Percentiles rank a stretch among this genome's conserved stretches.
Conservation (phyloP, 2,797 vertebrate genomes). For the Gypaetus barbatus region DNA sequence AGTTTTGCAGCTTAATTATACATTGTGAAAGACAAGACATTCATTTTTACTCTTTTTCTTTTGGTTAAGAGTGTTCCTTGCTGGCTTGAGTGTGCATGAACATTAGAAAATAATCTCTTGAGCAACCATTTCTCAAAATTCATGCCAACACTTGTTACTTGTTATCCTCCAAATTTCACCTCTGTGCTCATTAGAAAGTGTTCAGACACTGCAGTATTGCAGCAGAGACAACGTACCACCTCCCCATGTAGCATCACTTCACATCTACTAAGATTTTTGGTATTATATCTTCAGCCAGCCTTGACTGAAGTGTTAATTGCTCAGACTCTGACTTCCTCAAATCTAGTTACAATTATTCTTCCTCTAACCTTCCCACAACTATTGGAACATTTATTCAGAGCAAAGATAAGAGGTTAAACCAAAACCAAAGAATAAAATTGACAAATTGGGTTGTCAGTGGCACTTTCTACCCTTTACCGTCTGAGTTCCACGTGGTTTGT, state of each 20-base stretch:
- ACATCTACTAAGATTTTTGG: neutral
- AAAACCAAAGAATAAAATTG: neutral
- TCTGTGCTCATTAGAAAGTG: neutral
- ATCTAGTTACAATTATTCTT: neutral
- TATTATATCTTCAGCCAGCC: neutral
- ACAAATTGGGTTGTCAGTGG: neutral
- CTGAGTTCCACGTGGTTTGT: neutral
- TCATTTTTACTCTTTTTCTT: neutral
- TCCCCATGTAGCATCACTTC: neutral
- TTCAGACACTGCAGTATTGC: neutral
- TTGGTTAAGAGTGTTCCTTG: neutral
- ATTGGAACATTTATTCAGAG: neutral
- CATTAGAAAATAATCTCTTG: constrained; percentile 11
- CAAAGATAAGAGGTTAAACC: neutral
- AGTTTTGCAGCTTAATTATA: constrained; percentile 5
- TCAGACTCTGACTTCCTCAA: neutral
- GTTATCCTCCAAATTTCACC: neutral
- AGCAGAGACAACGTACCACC: neutral
- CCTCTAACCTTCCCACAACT: neutral
- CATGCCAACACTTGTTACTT: neutral
- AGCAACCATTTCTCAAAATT: neutral
- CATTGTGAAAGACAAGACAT: neutral
- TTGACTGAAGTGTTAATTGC: neutral
- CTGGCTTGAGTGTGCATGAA: neutral
- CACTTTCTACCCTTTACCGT: neutral